Evolutionary conservation across 2,888 invertebrate species (phyloP).

Genomic region (Liopterus haemorrhoidalis): DNA sequence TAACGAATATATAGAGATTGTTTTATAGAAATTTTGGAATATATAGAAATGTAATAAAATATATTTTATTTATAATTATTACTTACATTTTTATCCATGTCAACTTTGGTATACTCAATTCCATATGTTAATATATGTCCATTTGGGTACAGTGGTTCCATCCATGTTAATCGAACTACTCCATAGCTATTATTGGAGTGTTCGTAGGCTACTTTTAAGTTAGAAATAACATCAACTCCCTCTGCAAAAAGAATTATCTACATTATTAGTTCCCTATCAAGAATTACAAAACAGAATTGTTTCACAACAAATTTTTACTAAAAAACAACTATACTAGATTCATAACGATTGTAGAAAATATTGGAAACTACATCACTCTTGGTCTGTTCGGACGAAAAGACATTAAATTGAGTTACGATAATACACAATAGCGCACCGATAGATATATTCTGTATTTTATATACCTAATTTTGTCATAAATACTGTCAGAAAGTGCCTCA

Average conservation of each 20-base stretch:
- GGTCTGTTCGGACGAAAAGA: too few species aligned
- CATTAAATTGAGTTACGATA: too few species aligned
- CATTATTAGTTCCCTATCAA: too few species aligned
- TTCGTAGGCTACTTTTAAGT: constrained; percentile 48
- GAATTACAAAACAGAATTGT: too few species aligned
- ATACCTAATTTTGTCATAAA: too few species aligned
- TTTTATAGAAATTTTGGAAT: neutral
- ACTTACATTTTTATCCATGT: constrained; percentile 60
- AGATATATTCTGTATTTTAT: too few species aligned
- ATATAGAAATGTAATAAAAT: neutral
- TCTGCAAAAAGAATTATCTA: constrained; percentile 49
- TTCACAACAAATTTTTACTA: too few species aligned
- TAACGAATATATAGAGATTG: neutral
- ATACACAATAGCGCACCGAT: too few species aligned
- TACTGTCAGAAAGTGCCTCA: too few species aligned
- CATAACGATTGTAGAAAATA: too few species aligned
- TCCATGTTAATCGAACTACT: constrained; percentile 69
- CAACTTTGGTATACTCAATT: constrained; percentile 65
- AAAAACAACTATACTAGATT: too few species aligned
- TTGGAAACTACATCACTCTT: too few species aligned
- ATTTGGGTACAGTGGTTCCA: constrained; percentile 76
- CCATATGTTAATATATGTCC: constrained; percentile 81
- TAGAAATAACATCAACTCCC: constrained; percentile 60
- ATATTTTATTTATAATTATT: constrained; percentile 5
- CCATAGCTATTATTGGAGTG: constrained; percentile 45